phyloP scores from a whole-genome alignment of 1,140 invertebrate species.

The Callitettix versicolor region DNA sequence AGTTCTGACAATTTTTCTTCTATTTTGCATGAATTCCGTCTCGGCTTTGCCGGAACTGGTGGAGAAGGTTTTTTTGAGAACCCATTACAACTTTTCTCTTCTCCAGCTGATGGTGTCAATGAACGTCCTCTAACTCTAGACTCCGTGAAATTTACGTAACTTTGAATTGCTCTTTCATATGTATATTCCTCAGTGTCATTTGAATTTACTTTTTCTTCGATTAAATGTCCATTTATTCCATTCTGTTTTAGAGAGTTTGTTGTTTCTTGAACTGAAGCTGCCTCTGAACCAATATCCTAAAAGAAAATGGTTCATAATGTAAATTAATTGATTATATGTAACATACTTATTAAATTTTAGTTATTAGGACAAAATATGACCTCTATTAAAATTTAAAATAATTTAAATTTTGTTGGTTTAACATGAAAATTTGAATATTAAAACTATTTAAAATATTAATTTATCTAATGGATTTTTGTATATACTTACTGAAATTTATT shows the following conservation, averaged over 20 bases:
- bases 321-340: too few relatives aligned
- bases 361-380: too few relatives aligned
- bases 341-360: too few relatives aligned
- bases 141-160: conserved; percentile 60
- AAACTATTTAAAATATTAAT: too few relatives aligned
- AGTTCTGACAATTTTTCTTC: conserved; percentile 41
- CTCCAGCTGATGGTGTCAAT: conserved; percentile 34
- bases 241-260: conserved; percentile 2
- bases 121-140: conserved; percentile 27
- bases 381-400: too few relatives aligned
- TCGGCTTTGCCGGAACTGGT: conserved; percentile 19
- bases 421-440: too few relatives aligned
- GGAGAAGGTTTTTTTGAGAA: conserved; percentile 24
- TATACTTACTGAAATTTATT: too few relatives aligned
- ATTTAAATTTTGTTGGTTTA: too few relatives aligned
- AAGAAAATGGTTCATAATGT: too few relatives aligned
- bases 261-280: too few relatives aligned
- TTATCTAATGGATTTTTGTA: too few relatives aligned
- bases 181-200: conserved; percentile 65
- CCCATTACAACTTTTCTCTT: conserved; percentile 36
- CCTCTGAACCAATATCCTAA: too few relatives aligned
- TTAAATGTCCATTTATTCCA: conserved; percentile 11
- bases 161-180: conserved; percentile 74
- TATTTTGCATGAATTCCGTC: conserved; percentile 21
- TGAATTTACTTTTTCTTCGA: conserved; percentile 45